Evolutionary conservation across 1,140 invertebrate genomes (phyloP).

Genomic region (Aethina tumida): DNA sequence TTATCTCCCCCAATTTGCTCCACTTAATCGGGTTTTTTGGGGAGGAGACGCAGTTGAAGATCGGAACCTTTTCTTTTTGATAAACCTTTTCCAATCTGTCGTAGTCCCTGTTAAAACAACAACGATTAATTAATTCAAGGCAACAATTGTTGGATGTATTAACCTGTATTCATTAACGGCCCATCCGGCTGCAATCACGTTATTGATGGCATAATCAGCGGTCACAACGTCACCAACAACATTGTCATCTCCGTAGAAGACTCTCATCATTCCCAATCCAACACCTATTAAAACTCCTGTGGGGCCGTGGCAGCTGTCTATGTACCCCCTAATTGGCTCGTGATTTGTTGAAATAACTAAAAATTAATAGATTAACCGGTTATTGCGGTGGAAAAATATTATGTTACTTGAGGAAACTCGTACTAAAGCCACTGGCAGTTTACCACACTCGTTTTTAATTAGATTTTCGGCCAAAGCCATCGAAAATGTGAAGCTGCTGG

Average conservation of each 20-base stretch:
- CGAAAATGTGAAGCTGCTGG: conserved; percentile 52
- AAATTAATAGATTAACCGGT: conserved; percentile 8
- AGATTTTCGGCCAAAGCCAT: conserved; percentile 50
- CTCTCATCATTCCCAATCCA: conserved; percentile 54
- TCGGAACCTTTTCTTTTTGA: conserved; percentile 38
- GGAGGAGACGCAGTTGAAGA: conserved; percentile 61
- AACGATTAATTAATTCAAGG: neutral
- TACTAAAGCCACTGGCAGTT: conserved; percentile 47
- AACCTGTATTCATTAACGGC: conserved; percentile 32
- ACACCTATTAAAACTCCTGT: conserved; percentile 46
- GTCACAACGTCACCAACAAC: conserved; percentile 60
- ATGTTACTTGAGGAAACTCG: conserved; percentile 47
- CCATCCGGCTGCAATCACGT: conserved; percentile 64
- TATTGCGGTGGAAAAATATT: conserved; percentile 2
- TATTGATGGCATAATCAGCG: conserved; percentile 67
- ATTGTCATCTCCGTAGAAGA: conserved; percentile 45
- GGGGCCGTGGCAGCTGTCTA: conserved; percentile 71
- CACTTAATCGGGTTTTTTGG: conserved; percentile 55
- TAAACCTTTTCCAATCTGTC: too few relatives aligned
- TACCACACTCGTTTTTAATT: conserved; percentile 40
- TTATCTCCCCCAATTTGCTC: conserved; percentile 40
- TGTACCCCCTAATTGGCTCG: conserved; percentile 63
- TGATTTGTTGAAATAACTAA: conserved; percentile 61
- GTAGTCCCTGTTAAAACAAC: too few relatives aligned
- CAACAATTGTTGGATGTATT: too few relatives aligned